Conservation (phyloP, 2,113 vertebrate genomes). For the Chloropsis hardwickii region DNA sequence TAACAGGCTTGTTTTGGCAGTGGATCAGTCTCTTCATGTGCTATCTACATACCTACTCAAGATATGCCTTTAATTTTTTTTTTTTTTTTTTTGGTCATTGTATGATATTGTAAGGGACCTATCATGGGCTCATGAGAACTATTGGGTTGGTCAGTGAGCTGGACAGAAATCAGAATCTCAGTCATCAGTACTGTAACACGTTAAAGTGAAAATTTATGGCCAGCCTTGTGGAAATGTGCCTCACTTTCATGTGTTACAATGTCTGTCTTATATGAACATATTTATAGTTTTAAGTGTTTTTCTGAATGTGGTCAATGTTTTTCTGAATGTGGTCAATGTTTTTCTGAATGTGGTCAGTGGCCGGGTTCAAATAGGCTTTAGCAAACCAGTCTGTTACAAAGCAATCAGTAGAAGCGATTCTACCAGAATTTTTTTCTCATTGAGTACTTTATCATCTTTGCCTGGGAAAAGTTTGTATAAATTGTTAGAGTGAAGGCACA, state of each 20-base stretch:
- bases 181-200: neutral
- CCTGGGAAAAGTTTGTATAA: neutral
- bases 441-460: neutral
- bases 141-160: fast-evolving
- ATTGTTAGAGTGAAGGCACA: neutral
- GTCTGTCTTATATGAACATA: neutral
- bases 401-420: neutral
- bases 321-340: neutral
- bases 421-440: neutral
- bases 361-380: neutral
- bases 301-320: neutral
- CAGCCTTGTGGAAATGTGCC: neutral
- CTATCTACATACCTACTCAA: neutral
- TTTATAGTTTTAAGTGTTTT: neutral
- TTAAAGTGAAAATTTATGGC: neutral
- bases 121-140: neutral
- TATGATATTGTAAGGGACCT: neutral
- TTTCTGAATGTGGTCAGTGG: neutral
- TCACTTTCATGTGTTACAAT: neutral
- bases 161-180: neutral
- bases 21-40: neutral
- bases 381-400: neutral
- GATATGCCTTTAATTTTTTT: too few species aligned
- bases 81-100: neutral
- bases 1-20: neutral